A percentile compares a stretch with the other conserved stretches of the same genome.
phyloP scores from a whole-genome alignment of 1,140 invertebrate species.

The Telenomus remus region DNA sequence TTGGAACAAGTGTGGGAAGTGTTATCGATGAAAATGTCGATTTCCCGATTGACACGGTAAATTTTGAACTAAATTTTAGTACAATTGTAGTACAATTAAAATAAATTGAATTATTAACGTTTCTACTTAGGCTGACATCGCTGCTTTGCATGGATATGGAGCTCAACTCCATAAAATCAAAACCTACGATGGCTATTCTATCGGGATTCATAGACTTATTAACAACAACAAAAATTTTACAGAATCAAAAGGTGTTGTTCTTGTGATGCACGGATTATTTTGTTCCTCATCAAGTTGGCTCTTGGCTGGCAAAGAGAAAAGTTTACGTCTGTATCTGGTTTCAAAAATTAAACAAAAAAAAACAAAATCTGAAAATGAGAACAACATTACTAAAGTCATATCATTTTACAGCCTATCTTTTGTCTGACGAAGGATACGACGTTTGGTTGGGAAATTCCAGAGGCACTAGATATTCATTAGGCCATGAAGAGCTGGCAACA shows the following conservation, averaged over 20 bases:
- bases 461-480: conserved; percentile 80
- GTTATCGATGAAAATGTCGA: background rate
- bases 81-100: background rate
- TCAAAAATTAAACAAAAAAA: too few species aligned
- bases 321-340: conserved; percentile 1
- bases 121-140: conserved; percentile 75
- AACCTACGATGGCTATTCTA: conserved; percentile 74
- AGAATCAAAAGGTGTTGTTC: conserved; percentile 20
- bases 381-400: too few species aligned
- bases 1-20: background rate
- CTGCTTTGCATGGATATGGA: conserved; percentile 76
- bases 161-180: conserved; percentile 74
- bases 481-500: conserved; percentile 62
- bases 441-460: conserved; percentile 85
- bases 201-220: conserved; percentile 57
- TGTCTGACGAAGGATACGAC: conserved; percentile 85
- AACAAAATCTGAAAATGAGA: too few species aligned
- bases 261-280: conserved; percentile 52
- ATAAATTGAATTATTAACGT: background rate
- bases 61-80: background rate
- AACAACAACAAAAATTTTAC: conserved; percentile 9
- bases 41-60: background rate
- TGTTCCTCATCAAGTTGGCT: conserved; percentile 24
- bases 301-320: conserved; percentile 16
- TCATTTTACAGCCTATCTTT: conserved; percentile 77